A percentile compares a stretch with the other conserved stretches of the same genome.
These are phyloP conservation scores for Andrena marginata DNA, from an alignment of 2,888 invertebrate species.

Conservation along the genomic window DNA sequence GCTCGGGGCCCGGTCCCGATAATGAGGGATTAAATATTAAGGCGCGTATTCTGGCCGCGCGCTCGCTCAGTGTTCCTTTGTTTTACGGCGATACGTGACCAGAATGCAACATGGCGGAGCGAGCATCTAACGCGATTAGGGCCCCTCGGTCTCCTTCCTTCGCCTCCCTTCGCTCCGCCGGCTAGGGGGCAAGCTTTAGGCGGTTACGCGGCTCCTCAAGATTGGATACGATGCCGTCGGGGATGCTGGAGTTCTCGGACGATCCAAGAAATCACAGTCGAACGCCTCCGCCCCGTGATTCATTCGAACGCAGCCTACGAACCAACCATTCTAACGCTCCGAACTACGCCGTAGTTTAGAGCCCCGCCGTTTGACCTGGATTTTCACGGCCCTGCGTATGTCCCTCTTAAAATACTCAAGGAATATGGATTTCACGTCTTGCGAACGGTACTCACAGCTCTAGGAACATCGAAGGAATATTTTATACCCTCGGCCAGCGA, in stretches of 20 bases:
- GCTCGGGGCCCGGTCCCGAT: constrained; percentile 80
- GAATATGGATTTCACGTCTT: no score
- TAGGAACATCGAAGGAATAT: no score
- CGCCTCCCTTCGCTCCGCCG: constrained; percentile 55
- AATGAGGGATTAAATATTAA: constrained; percentile 85
- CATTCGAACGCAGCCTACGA: not conserved
- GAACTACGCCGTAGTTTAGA: no score
- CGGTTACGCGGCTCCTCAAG: constrained; percentile 51
- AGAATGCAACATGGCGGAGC: constrained; percentile 83
- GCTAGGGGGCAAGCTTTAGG: constrained; percentile 50
- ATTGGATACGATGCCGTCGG: constrained; percentile 65
- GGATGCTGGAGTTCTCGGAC: constrained; percentile 30
- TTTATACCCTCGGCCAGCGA: no score
- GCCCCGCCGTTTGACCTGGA: no score
- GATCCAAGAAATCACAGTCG: constrained; percentile 37
- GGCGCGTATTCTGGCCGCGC: constrained; percentile 77
- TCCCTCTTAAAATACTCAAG: no score
- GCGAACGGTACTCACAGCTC: no score
- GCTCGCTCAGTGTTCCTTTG: constrained; percentile 82
- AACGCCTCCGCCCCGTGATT: constrained; percentile 26
- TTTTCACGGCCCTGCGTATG: no score
- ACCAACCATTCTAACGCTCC: not conserved
- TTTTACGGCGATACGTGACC: constrained; percentile 84
- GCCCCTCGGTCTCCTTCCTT: constrained; percentile 39
- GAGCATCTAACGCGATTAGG: constrained; percentile 80